These are phyloP conservation scores for Andinoacara biseriatus DNA, from an alignment of 2,113 vertebrate species.

Conservation along the genomic window DNA sequence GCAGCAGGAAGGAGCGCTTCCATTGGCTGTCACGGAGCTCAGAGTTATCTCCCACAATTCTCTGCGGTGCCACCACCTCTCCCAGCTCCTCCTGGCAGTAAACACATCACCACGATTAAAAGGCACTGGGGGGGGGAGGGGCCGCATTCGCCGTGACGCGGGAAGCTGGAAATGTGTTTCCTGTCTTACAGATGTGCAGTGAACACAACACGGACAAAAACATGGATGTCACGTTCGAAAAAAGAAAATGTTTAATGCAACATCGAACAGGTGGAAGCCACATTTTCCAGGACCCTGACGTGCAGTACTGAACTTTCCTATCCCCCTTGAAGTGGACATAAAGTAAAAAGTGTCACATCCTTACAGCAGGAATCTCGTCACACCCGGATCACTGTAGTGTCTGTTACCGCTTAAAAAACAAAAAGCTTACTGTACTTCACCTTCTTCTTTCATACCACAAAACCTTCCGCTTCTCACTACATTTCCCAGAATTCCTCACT, in stretches of 20 bases:
- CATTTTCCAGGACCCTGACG: background rate
- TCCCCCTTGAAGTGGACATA: background rate
- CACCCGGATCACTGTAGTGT: background rate
- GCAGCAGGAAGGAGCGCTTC: background rate
- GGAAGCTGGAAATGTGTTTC: background rate
- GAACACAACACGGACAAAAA: background rate
- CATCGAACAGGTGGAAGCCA: background rate
- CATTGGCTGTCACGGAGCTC: slow-evolving; percentile 24
- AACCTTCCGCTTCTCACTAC: slow-evolving; percentile 13
- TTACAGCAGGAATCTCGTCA: slow-evolving; percentile 10
- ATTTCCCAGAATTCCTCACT: slow-evolving; percentile 45
- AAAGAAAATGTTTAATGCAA: background rate
- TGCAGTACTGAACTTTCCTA: background rate
- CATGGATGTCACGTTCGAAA: background rate
- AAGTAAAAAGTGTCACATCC: background rate
- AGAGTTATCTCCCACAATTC: slow-evolving; percentile 45
- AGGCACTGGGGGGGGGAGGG: background rate
- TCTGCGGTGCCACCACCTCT: background rate
- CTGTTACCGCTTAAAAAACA: background rate
- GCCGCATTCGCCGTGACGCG: background rate
- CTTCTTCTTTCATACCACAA: background rate
- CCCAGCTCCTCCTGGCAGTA: background rate
- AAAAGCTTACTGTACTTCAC: background rate
- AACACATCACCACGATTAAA: background rate
- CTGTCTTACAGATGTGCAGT: background rate